Evolutionary conservation across 23 tunicate species (phyloP).

Genomic region (Halocynthia roretzi): DNA sequence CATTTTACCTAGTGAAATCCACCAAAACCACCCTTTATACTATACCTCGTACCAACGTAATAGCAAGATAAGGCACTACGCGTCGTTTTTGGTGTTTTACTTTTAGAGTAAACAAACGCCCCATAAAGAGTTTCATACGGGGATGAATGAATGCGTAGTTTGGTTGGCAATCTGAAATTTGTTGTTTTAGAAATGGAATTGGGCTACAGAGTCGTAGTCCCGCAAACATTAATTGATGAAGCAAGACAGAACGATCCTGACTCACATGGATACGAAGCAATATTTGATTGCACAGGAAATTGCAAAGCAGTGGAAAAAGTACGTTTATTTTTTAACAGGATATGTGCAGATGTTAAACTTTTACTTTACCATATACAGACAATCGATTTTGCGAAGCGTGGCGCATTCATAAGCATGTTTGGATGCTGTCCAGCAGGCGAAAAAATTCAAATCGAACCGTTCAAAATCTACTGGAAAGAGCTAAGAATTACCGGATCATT

Average conservation of each 20-base stretch:
- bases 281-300: constrained; percentile 89
- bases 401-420: constrained; percentile 44
- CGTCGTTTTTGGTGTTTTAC: too few species aligned
- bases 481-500: constrained; percentile 60
- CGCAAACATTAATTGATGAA: constrained; percentile 40
- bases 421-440: constrained; percentile 81
- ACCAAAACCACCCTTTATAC: too few species aligned
- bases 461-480: constrained; percentile 74
- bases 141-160: too few species aligned
- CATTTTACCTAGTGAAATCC: too few species aligned
- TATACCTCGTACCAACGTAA: too few species aligned
- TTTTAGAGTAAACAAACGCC: too few species aligned
- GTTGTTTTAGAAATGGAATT: constrained; percentile 16
- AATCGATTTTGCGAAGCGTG: constrained; percentile 46
- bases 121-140: too few species aligned
- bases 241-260: constrained; percentile 22
- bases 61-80: too few species aligned
- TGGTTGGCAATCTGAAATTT: background rate
- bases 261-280: constrained; percentile 43
- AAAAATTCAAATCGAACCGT: constrained; percentile 65
- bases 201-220: constrained; percentile 49
- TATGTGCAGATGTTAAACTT: background rate
- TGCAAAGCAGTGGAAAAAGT: constrained; percentile 58
- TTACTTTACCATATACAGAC: constrained; percentile 24
- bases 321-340: background rate